These are phyloP conservation scores for Orthosia incerta DNA, from an alignment of 2,888 invertebrate genomes.

Conservation along the genomic window DNA sequence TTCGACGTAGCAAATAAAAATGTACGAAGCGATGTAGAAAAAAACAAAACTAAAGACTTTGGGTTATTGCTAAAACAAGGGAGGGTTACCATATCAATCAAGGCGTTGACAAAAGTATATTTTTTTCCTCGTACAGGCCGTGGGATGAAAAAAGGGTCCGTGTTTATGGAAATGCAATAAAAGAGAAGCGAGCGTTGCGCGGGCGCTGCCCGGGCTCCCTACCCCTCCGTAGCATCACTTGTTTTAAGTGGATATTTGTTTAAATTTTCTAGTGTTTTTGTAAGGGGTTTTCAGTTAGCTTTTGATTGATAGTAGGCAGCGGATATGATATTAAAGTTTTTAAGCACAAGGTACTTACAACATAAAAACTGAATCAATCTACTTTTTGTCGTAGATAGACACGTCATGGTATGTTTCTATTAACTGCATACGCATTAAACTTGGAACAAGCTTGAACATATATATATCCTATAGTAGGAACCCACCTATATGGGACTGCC, in stretches of 20 bases:
- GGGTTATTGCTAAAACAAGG: slow-evolving; percentile 91
- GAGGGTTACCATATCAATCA: slow-evolving; percentile 90
- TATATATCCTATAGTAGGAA: neutral
- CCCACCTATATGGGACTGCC: too few species aligned
- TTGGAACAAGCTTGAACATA: neutral
- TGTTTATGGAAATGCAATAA: slow-evolving; percentile 88
- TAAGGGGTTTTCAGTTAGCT: neutral
- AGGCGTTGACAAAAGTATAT: slow-evolving; percentile 88
- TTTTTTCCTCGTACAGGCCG: slow-evolving; percentile 81
- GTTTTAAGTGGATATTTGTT: slow-evolving; percentile 38
- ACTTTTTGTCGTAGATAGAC: neutral
- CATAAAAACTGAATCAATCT: neutral
- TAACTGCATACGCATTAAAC: neutral
- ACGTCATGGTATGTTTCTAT: neutral
- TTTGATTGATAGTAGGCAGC: neutral
- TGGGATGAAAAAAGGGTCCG: slow-evolving; percentile 87
- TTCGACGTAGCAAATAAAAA: slow-evolving; percentile 90
- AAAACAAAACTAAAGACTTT: slow-evolving; percentile 79
- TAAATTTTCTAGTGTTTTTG: slow-evolving; percentile 31
- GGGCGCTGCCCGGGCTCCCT: slow-evolving; percentile 63
- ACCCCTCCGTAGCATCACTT: slow-evolving; percentile 68
- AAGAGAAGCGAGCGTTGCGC: slow-evolving; percentile 77
- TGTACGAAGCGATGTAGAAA: slow-evolving; percentile 82
- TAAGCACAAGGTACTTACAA: neutral
- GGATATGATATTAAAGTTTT: neutral